phyloP scores from a whole-genome alignment of 2,113 vertebrate species.

The Rhizomys pruinosus region DNA sequence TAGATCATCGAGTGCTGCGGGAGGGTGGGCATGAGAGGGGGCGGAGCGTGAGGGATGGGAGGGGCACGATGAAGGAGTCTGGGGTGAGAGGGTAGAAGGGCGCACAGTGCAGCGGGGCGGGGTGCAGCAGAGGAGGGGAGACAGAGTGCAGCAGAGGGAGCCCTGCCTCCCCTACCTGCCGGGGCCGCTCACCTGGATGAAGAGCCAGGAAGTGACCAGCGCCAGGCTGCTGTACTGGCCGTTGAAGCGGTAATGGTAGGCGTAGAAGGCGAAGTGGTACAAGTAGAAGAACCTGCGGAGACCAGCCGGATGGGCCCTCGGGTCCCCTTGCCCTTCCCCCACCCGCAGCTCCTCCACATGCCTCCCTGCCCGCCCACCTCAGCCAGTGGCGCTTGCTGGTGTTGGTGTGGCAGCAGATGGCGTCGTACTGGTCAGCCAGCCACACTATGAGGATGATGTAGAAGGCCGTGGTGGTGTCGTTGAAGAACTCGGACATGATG shows the following conservation, averaged over 20 bases:
- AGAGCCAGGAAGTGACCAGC: constrained; percentile 98
- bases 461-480: constrained; percentile 97
- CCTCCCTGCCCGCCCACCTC: constrained; percentile 86
- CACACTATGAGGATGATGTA: constrained; percentile 99
- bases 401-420: constrained; percentile 98
- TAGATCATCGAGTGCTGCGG: constrained; percentile 98
- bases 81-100: too few relatives aligned
- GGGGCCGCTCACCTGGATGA: constrained; percentile 93
- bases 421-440: constrained; percentile 97
- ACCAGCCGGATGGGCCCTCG: not conserved
- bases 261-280: constrained; percentile 99
- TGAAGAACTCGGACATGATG: constrained; percentile 99
- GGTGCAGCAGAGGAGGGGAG: not conserved
- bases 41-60: fast-evolving
- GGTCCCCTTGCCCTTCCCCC: not conserved
- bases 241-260: constrained; percentile 98
- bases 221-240: constrained; percentile 99
- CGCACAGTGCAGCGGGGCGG: not conserved
- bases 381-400: constrained; percentile 99
- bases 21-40: too few relatives aligned
- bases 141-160: not conserved
- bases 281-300: constrained; percentile 96
- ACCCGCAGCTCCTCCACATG: constrained; percentile 57
- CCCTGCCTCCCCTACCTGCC: not conserved
- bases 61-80: fast-evolving